Conservation (phyloP, 2,113 vertebrate species). For the Melanerpes aurifrons region DNA sequence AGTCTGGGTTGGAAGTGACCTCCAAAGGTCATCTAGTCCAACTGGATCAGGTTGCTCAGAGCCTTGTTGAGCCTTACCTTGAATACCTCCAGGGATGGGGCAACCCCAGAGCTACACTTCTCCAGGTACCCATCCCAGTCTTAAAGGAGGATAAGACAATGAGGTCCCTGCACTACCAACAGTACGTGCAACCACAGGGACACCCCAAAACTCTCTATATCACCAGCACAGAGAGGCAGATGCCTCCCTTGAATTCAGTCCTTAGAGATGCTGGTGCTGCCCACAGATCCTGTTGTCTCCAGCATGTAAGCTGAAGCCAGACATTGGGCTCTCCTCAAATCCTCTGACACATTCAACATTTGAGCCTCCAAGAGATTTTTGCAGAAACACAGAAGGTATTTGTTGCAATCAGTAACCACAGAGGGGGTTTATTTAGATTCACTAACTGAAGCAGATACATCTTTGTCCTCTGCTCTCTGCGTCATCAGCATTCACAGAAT, state of each 20-base stretch:
- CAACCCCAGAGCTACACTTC: accelerated
- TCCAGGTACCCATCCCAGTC: neutral
- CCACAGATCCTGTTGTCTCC: accelerated
- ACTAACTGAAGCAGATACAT: neutral
- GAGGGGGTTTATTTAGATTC: neutral
- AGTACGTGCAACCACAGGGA: accelerated
- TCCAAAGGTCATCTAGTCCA: too few relatives aligned
- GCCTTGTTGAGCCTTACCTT: too few relatives aligned
- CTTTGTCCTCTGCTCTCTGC: neutral
- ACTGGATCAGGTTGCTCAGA: too few relatives aligned
- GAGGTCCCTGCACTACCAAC: neutral
- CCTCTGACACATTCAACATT: neutral
- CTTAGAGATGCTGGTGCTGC: neutral
- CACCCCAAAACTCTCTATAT: accelerated
- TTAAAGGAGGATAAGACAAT: neutral
- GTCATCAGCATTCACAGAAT: neutral
- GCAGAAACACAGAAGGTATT: neutral
- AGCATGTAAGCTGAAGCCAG: neutral
- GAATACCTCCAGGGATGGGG: too few relatives aligned
- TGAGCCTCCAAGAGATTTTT: neutral
- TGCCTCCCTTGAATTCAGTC: neutral
- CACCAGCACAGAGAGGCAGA: accelerated
- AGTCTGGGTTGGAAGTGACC: too few relatives aligned
- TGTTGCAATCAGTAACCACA: neutral
- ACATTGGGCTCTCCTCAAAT: neutral